These are phyloP conservation scores for Pleuronectes platessa DNA, from an alignment of 2,113 vertebrate genomes.

Conservation along the genomic window DNA sequence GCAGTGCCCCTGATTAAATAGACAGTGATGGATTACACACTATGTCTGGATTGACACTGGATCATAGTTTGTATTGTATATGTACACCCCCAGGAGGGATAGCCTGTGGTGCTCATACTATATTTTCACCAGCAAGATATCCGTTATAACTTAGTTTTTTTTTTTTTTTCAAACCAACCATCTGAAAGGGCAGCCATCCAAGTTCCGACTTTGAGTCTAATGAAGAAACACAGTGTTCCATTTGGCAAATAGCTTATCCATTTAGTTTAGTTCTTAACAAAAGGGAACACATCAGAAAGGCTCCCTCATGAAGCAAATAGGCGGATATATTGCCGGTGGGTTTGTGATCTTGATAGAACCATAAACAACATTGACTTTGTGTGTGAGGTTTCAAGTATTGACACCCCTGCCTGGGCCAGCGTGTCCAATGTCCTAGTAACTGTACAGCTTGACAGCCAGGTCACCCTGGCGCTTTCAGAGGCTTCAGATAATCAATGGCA, in stretches of 20 bases:
- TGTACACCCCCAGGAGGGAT: neutral
- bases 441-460: constrained; percentile 51
- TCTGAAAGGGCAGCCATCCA: constrained; percentile 29
- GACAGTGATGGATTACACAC: constrained; percentile 13
- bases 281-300: constrained; percentile 36
- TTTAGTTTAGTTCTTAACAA: constrained; percentile 42
- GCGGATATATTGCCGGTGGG: no score
- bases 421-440: constrained; percentile 54
- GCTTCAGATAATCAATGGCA: constrained; percentile 71
- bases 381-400: constrained; percentile 55
- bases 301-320: constrained; percentile 1
- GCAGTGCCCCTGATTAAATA: constrained; percentile 12
- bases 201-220: constrained; percentile 26
- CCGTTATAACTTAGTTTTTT: constrained; percentile 13
- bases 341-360: no score
- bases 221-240: constrained; percentile 28
- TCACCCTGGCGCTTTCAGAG: constrained; percentile 63
- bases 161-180: constrained; percentile 6
- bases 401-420: constrained; percentile 51
- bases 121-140: constrained; percentile 1
- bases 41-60: neutral
- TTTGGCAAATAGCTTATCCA: constrained; percentile 38
- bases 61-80: constrained; percentile 1
- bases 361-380: constrained; percentile 12
- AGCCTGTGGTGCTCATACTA: neutral